These are phyloP conservation scores for Reticulitermes speratus DNA, from an alignment of 1,140 invertebrate species.

Conservation along the genomic window DNA sequence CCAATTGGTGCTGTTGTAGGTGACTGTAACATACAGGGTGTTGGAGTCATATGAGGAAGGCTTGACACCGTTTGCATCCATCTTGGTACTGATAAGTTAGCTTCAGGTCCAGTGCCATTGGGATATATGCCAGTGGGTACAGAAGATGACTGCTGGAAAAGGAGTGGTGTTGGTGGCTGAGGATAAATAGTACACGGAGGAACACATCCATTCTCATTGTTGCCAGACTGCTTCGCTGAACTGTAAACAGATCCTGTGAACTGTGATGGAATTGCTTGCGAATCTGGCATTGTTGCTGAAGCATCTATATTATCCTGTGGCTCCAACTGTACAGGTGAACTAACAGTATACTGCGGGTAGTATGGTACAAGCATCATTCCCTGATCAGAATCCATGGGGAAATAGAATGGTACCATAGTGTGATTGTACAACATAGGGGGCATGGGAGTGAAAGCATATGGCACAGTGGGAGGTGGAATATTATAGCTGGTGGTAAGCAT, in stretches of 20 bases:
- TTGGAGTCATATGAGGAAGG: background rate
- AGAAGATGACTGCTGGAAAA: background rate
- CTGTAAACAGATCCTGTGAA: constrained; percentile 10
- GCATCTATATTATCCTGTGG: background rate
- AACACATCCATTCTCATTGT: background rate
- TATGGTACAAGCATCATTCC: background rate
- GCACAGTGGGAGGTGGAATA: background rate
- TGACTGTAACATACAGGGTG: background rate
- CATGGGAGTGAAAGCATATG: background rate
- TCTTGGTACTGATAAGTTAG: background rate
- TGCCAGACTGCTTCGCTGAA: background rate
- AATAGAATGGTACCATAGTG: background rate
- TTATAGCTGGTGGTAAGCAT: background rate
- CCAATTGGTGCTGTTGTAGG: background rate
- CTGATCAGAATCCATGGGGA: background rate
- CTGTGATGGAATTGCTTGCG: background rate
- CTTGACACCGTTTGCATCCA: background rate
- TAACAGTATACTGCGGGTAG: background rate
- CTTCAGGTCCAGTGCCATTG: background rate
- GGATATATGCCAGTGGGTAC: background rate
- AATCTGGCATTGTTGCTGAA: background rate
- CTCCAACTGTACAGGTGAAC: background rate
- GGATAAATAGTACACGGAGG: background rate
- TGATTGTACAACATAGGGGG: background rate
- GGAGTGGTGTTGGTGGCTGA: background rate